phyloP scores from a whole-genome alignment of 2,888 invertebrate species.

The Cerastis rubricosa region DNA sequence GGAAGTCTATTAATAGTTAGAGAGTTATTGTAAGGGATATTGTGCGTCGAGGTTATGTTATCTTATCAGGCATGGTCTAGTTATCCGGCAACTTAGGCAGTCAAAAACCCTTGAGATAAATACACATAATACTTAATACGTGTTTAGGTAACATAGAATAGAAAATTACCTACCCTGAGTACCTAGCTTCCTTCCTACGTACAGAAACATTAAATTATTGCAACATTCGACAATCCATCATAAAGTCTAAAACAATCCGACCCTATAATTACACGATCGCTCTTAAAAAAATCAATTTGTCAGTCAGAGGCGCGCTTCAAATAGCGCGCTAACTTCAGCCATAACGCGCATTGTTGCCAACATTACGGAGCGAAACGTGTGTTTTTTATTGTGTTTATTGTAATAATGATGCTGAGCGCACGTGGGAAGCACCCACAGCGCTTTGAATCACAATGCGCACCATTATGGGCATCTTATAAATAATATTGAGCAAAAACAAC shows the following conservation, averaged over 20 bases:
- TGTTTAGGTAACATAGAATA: too few relatives aligned
- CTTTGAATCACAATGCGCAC: conserved; percentile 68
- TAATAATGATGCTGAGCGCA: conserved; percentile 68
- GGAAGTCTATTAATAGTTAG: background rate
- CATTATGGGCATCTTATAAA: conserved; percentile 64
- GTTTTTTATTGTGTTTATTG: conserved; percentile 72
- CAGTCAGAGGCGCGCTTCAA: conserved; percentile 46
- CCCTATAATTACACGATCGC: conserved; percentile 46
- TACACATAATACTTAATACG: background rate
- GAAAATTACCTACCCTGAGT: background rate
- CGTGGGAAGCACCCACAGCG: conserved; percentile 76
- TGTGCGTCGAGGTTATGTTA: background rate
- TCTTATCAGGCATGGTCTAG: background rate
- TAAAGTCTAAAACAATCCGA: conserved; percentile 13
- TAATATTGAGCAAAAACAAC: conserved; percentile 67
- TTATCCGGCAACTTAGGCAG: background rate
- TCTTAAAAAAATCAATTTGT: conserved; percentile 59
- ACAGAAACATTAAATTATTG: conserved; percentile 18
- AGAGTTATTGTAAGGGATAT: background rate
- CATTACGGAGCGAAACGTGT: conserved; percentile 67
- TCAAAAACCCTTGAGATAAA: background rate
- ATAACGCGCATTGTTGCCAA: conserved; percentile 57
- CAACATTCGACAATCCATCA: conserved; percentile 23
- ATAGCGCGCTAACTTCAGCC: conserved; percentile 48
- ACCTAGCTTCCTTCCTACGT: background rate